Evolutionary conservation across 23 tunicate species (phyloP).

Genomic region (Corella eumyota): DNA sequence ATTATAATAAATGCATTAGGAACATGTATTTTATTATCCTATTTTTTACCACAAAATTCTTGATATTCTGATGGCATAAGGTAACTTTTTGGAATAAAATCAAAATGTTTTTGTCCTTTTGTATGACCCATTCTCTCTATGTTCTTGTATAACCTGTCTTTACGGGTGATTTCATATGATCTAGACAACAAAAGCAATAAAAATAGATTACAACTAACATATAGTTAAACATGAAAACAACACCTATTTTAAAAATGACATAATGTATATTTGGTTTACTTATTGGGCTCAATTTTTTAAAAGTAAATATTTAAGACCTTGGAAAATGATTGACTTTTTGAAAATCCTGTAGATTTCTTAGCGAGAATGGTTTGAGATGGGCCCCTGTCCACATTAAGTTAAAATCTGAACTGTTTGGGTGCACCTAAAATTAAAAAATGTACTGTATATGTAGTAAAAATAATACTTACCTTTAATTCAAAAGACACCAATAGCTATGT

Average conservation of each 20-base stretch:
- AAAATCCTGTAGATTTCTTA: conserved; percentile 84
- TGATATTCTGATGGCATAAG: conserved; percentile 97
- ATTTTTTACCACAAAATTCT: conserved; percentile 90
- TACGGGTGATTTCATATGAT: conserved; percentile 91
- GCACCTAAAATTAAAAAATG: conserved; percentile 37
- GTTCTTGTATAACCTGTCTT: conserved; percentile 79
- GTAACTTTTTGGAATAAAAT: conserved; percentile 88
- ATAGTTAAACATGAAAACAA: too few relatives aligned
- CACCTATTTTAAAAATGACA: too few relatives aligned
- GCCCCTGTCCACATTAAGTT: conserved; percentile 98
- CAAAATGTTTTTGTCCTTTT: conserved; percentile 86
- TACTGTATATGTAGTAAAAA: too few relatives aligned
- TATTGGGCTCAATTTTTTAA: too few relatives aligned
- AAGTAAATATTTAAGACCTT: too few relatives aligned
- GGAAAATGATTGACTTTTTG: conserved; percentile 99
- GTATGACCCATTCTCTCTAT: conserved; percentile 97
- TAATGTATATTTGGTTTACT: too few relatives aligned
- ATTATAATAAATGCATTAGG: too few relatives aligned
- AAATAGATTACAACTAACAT: not conserved
- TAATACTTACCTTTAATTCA: too few relatives aligned
- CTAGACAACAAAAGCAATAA: conserved; percentile 5
- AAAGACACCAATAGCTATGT: too few relatives aligned
- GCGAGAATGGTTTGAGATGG: conserved; percentile 87
- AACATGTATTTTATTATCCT: too few relatives aligned
- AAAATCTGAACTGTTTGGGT: conserved; percentile 93